These are phyloP conservation scores for Cheilosia variabilis DNA, from an alignment of 2,888 invertebrate genomes.

Conservation along the genomic window DNA sequence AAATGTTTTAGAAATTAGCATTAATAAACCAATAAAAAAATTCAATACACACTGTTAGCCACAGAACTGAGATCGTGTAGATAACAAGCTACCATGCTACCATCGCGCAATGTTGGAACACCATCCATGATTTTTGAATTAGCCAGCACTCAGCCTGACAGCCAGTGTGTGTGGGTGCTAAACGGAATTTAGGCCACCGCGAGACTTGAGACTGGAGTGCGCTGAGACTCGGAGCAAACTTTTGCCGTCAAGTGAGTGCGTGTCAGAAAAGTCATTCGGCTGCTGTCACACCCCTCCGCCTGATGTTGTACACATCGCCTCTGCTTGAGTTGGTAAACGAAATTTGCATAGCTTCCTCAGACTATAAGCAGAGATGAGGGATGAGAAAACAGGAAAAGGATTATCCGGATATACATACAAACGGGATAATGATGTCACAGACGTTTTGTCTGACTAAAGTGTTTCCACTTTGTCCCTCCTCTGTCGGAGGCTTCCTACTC, in stretches of 20 bases:
- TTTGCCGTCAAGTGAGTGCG: constrained; percentile 37
- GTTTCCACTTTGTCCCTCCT: constrained; percentile 59
- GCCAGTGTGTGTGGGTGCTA: not conserved
- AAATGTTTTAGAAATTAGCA: constrained; percentile 37
- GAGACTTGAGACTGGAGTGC: not conserved
- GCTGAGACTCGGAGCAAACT: not conserved
- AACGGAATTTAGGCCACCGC: constrained; percentile 38
- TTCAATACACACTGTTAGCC: constrained; percentile 38
- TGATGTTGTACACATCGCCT: constrained; percentile 14
- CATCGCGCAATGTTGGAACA: constrained; percentile 17
- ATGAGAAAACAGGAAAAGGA: constrained; percentile 63
- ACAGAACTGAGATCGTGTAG: not conserved
- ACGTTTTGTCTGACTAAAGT: constrained; percentile 71
- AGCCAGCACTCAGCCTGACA: not conserved
- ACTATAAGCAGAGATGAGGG: constrained; percentile 17
- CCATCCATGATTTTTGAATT: constrained; percentile 40
- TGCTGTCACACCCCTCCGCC: not conserved
- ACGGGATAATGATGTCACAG: constrained; percentile 72
- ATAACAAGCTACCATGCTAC: not conserved
- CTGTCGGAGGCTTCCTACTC: not conserved
- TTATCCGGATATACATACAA: constrained; percentile 73
- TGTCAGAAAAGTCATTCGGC: not conserved
- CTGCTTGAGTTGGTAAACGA: constrained; percentile 57
- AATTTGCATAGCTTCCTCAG: constrained; percentile 59
- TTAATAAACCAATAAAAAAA: constrained; percentile 36